Percentiles rank a stretch among this genome's conserved stretches.
Conservation (phyloP, 2,113 vertebrate genomes). For the Salvelinus fontinalis region DNA sequence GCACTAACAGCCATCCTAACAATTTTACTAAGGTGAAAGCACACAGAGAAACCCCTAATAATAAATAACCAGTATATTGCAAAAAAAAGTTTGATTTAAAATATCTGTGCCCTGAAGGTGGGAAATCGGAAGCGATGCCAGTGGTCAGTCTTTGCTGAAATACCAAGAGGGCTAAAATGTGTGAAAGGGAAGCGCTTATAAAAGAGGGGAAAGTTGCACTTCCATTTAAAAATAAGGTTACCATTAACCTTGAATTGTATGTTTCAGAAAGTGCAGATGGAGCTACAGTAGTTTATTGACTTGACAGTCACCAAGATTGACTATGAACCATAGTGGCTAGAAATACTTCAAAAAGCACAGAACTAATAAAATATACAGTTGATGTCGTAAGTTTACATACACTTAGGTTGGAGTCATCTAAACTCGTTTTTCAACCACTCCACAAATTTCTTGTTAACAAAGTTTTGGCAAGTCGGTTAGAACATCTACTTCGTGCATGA, state of each 20-base stretch:
- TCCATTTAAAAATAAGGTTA: conserved; percentile 4
- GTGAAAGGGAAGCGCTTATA: background rate
- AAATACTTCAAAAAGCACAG: conserved; percentile 54
- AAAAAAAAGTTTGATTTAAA: background rate
- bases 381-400: no score
- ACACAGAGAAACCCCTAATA: background rate
- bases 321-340: conserved; percentile 15
- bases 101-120: background rate
- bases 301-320: background rate
- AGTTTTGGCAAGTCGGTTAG: no score
- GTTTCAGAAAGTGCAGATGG: conserved; percentile 49
- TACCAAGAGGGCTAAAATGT: background rate
- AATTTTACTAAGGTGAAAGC: background rate
- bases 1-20: background rate
- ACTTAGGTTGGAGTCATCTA: no score
- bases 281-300: conserved; percentile 35
- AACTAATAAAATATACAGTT: conserved; percentile 21
- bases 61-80: background rate
- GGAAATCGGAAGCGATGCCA: background rate
- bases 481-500: no score
- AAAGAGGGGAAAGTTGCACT: background rate
- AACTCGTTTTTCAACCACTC: no score
- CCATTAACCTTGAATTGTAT: conserved; percentile 55
- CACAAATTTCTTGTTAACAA: no score
- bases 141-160: background rate